Conservation (phyloP, 2,113 vertebrate genomes). For the Centropristis striata region DNA sequence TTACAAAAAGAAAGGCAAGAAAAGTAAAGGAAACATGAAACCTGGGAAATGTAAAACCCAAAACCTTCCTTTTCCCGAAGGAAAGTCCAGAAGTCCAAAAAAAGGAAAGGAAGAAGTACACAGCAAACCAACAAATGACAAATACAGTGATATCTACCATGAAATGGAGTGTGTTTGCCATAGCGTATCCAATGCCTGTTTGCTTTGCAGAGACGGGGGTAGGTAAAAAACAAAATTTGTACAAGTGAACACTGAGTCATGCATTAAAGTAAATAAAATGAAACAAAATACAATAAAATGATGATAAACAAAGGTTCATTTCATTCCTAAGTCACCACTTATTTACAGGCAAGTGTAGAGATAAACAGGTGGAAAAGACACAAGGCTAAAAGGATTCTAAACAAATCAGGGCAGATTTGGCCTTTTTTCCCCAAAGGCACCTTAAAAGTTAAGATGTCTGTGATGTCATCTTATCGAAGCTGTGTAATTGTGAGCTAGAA, state of each 20-base stretch:
- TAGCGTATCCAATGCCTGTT: constrained; percentile 95
- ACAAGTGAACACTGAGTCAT: constrained; percentile 84
- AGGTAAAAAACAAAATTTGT: constrained; percentile 90
- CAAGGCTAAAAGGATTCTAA: background rate
- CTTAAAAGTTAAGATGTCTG: background rate
- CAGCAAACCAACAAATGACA: constrained; percentile 94
- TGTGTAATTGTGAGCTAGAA: too few relatives aligned
- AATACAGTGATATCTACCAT: constrained; percentile 99
- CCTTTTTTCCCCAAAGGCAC: background rate
- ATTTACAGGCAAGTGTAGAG: background rate
- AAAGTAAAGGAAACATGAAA: constrained; percentile 56
- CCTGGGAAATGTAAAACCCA: background rate
- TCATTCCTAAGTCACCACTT: background rate
- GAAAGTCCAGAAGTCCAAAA: constrained; percentile 61
- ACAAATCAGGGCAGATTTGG: background rate
- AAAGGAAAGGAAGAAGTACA: constrained; percentile 86
- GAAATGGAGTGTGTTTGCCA: constrained; percentile 99
- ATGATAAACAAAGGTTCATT: background rate
- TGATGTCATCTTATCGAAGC: too few relatives aligned
- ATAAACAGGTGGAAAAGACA: constrained; percentile 6
- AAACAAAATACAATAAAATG: constrained; percentile 9
- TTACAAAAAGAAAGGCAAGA: constrained; percentile 6
- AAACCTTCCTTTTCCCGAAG: too few relatives aligned
- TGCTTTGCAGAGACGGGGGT: constrained; percentile 90
- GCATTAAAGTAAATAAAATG: constrained; percentile 57